phyloP scores from a whole-genome alignment of 2,888 invertebrate genomes.

The Anarsia innoxiella region DNA sequence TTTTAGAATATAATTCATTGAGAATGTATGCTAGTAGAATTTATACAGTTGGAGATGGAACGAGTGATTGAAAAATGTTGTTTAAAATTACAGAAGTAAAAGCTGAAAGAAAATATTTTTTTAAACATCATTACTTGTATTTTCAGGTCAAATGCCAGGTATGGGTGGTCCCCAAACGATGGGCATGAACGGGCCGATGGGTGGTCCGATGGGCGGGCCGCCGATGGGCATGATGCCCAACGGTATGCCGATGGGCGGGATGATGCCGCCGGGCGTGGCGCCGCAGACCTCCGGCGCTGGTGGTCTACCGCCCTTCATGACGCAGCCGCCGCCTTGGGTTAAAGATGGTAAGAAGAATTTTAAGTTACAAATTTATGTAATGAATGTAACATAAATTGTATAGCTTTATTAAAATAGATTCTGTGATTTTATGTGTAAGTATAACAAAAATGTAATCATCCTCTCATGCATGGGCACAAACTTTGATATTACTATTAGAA shows the following conservation, averaged over 20 bases:
- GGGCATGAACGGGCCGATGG: constrained; percentile 8
- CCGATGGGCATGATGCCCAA: constrained; percentile 22
- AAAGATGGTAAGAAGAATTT: constrained; percentile 51
- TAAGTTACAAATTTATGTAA: no score
- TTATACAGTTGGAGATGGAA: no score
- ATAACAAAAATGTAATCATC: no score
- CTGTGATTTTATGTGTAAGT: no score
- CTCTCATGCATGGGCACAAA: no score
- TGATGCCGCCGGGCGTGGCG: constrained; percentile 74
- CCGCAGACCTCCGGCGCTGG: constrained; percentile 24
- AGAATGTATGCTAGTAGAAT: no score
- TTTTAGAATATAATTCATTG: no score
- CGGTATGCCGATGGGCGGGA: constrained; percentile 28
- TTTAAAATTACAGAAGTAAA: no score
- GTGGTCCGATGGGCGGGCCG: constrained; percentile 28
- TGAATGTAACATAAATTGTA: no score
- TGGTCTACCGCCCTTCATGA: constrained; percentile 46
- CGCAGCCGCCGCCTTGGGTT: constrained; percentile 57
- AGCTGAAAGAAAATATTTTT: neutral
- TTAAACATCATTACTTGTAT: neutral
- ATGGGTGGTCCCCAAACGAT: constrained; percentile 25
- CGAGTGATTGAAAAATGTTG: no score
- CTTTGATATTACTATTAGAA: no score
- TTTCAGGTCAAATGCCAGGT: constrained; percentile 30
- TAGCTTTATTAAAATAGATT: no score